These are phyloP conservation scores for Xylota sylvarum DNA, from an alignment of 2,888 invertebrate genomes.

Conservation along the genomic window DNA sequence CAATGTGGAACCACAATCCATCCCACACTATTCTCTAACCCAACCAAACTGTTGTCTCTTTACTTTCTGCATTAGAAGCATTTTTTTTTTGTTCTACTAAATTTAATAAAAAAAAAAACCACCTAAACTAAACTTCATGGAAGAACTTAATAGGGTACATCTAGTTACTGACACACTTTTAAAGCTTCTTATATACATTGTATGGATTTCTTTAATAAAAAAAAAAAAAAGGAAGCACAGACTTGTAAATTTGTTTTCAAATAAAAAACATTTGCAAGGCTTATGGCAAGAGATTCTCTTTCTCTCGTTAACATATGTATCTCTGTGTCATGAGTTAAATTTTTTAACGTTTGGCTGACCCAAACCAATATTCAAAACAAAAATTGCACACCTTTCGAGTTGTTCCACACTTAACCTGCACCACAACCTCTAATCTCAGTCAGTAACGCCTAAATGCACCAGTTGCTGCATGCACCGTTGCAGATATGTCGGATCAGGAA, in stretches of 20 bases:
- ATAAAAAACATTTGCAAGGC: constrained; percentile 36
- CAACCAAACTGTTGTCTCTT: neutral
- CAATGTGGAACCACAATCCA: too few relatives aligned
- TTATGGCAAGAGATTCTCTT: constrained; percentile 73
- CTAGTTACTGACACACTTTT: constrained; percentile 76
- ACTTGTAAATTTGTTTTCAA: constrained; percentile 18
- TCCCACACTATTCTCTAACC: too few relatives aligned
- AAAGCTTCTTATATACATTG: constrained; percentile 74
- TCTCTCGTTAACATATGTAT: constrained; percentile 21
- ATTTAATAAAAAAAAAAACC: constrained; percentile 15
- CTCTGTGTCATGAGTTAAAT: constrained; percentile 52
- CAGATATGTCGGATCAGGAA: constrained; percentile 92
- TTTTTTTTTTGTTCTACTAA: neutral
- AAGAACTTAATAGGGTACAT: constrained; percentile 74
- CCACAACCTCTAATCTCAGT: constrained; percentile 79
- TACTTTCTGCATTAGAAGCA: constrained; percentile 36
- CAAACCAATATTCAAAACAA: constrained; percentile 74
- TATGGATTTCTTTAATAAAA: constrained; percentile 23
- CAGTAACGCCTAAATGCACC: constrained; percentile 85
- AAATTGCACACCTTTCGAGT: constrained; percentile 81
- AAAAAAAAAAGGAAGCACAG: constrained; percentile 10
- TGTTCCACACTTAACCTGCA: constrained; percentile 55
- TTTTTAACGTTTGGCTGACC: constrained; percentile 73
- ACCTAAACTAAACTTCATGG: constrained; percentile 61
- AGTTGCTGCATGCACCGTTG: constrained; percentile 86